Evolutionary conservation across 2,888 invertebrate species (phyloP).

Genomic region (Thecophora atra): DNA sequence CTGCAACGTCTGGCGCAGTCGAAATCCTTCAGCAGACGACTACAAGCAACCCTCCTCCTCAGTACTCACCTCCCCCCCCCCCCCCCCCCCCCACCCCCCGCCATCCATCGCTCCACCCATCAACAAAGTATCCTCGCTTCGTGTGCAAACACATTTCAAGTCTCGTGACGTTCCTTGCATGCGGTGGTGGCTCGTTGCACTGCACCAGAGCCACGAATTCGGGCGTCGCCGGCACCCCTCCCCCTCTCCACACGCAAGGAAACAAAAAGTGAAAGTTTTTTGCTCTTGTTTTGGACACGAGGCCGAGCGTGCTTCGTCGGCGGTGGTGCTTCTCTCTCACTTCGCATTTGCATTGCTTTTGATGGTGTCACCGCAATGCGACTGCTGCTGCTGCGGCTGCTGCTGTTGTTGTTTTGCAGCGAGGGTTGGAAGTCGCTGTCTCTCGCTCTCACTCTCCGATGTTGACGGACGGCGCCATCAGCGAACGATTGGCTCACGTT

Average conservation of each 20-base stretch:
- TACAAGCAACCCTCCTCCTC: not conserved
- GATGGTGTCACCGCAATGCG: not conserved
- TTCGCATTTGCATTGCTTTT: not conserved
- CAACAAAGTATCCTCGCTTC: too few relatives aligned
- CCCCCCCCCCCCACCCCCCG: not conserved
- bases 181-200: not conserved
- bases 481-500: too few relatives aligned
- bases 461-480: conserved; percentile 17
- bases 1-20: conserved; percentile 3
- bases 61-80: not conserved
- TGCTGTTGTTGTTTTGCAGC: conserved; percentile 21
- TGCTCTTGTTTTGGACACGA: conserved; percentile 28
- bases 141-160: not conserved
- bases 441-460: conserved; percentile 10
- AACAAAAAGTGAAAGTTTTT: conserved; percentile 41
- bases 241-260: not conserved
- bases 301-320: not conserved
- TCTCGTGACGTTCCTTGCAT: conserved; percentile 14
- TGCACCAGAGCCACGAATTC: not conserved
- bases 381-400: conserved; percentile 12
- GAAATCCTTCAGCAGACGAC: not conserved
- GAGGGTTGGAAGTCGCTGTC: conserved; percentile 23
- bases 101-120: not conserved
- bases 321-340: not conserved
- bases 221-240: not conserved